Conservation (phyloP, 2,888 invertebrate genomes). For the Metellina segmentata region DNA sequence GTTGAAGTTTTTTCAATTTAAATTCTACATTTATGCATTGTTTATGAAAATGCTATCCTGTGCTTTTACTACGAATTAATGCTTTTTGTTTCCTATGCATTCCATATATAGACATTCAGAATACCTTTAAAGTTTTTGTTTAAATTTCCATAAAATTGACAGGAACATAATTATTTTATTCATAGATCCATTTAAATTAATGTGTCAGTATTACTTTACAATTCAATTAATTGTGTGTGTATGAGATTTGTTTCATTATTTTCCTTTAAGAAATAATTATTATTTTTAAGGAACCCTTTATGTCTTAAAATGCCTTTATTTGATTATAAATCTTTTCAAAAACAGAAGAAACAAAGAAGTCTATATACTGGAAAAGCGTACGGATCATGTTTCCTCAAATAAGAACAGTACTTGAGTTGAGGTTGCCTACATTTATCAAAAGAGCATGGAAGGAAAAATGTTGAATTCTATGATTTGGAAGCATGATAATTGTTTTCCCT, state of each 20-base stretch:
- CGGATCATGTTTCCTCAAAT: slow-evolving; percentile 41
- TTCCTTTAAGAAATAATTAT: not conserved
- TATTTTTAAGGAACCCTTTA: too few relatives aligned
- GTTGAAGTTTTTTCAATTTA: not conserved
- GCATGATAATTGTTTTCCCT: too few relatives aligned
- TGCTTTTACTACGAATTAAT: slow-evolving; percentile 24
- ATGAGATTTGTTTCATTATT: not conserved
- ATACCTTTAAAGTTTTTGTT: too few relatives aligned
- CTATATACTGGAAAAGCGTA: slow-evolving; percentile 10
- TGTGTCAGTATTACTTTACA: too few relatives aligned
- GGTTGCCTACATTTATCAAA: slow-evolving; percentile 48
- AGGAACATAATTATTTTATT: not conserved
- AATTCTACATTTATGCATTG: slow-evolving; percentile 22
- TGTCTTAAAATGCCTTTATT: not conserved
- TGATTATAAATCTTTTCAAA: not conserved
- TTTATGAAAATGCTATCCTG: slow-evolving; percentile 30
- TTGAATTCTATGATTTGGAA: too few relatives aligned
- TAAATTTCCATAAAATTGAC: not conserved
- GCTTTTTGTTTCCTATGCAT: slow-evolving; percentile 37
- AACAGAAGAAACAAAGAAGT: too few relatives aligned
- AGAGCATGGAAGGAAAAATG: too few relatives aligned
- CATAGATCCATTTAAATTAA: not conserved
- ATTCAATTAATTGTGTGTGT: not conserved
- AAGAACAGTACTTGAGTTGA: slow-evolving; percentile 64
- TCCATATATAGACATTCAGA: not conserved